Conservation (phyloP, 2,113 vertebrate genomes). For the Callaeas wilsoni region DNA sequence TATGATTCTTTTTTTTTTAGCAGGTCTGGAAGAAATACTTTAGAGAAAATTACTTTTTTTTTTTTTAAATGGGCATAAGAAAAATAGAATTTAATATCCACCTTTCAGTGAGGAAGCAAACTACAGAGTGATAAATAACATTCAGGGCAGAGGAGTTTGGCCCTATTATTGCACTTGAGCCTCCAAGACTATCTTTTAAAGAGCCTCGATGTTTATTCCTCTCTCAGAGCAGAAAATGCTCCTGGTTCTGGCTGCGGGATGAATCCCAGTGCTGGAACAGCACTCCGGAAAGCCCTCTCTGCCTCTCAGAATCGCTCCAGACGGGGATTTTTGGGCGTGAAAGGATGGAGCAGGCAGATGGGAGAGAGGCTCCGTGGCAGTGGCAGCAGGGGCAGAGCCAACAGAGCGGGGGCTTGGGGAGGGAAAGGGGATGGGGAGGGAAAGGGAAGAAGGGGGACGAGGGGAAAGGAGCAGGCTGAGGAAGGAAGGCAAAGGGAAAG, state of each 20-base stretch:
- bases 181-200: neutral
- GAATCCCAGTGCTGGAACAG: neutral
- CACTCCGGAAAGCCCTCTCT: neutral
- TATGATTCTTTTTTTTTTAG: constrained; percentile 31
- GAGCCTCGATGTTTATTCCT: neutral
- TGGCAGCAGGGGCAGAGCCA: neutral
- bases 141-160: constrained; percentile 13
- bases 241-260: neutral
- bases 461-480: too few relatives aligned
- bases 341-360: neutral
- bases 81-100: constrained; percentile 49
- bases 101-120: constrained; percentile 1
- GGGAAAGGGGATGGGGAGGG: neutral
- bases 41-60: constrained; percentile 38
- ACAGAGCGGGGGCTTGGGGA: neutral
- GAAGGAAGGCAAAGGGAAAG: neutral
- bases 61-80: neutral
- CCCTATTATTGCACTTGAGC: neutral
- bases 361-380: neutral
- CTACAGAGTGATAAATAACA: constrained; percentile 1
- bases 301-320: neutral
- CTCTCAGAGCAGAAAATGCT: neutral
- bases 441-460: too few relatives aligned
- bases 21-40: constrained; percentile 28
- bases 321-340: neutral